These are phyloP conservation scores for Naso thynnoides DNA, from an alignment of 2,797 vertebrate genomes.

Conservation along the genomic window DNA sequence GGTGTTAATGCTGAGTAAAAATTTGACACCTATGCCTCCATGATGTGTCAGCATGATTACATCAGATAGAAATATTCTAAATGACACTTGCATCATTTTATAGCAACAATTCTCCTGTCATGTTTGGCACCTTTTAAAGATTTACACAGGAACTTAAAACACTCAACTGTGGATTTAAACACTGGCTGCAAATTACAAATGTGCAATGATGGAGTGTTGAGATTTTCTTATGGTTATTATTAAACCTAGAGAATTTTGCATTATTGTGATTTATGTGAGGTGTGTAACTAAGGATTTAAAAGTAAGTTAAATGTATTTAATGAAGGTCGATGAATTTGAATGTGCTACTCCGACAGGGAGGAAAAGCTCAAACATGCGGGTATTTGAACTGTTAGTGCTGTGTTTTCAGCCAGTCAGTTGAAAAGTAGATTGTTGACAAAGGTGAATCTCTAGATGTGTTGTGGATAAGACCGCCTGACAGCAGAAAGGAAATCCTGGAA, in stretches of 20 bases:
- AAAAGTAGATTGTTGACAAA: background rate
- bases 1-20: background rate
- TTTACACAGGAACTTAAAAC: background rate
- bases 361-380: background rate
- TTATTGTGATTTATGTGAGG: background rate
- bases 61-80: background rate
- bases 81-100: background rate
- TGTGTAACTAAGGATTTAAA: background rate
- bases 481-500: background rate
- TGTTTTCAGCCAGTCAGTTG: background rate
- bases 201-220: too few species aligned
- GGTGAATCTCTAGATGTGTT: background rate
- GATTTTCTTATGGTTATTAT: background rate
- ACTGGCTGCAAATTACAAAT: background rate
- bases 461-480: constrained; percentile 7
- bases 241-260: background rate
- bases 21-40: background rate
- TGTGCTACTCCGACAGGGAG: background rate
- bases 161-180: background rate
- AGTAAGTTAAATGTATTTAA: background rate
- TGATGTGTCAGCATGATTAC: background rate
- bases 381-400: background rate
- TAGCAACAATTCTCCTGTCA: background rate
- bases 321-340: background rate
- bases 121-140: background rate